Evolutionary conservation across 2,113 vertebrate species (phyloP).

Genomic region (Benitochromis conjunctus): DNA sequence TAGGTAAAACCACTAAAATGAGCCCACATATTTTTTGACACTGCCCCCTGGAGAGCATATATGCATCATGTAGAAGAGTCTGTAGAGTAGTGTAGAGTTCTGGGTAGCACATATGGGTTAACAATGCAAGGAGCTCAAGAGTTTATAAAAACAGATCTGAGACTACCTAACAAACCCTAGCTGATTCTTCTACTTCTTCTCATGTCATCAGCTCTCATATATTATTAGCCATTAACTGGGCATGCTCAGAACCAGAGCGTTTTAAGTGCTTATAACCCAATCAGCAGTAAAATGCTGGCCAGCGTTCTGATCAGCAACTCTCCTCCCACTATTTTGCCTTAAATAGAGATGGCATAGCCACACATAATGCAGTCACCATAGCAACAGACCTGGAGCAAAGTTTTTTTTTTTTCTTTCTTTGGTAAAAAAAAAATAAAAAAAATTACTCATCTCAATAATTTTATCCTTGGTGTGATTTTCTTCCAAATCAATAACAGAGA

Average conservation of each 20-base stretch:
- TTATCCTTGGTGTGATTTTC: constrained; percentile 15
- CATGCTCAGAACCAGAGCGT: constrained; percentile 23
- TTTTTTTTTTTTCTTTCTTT: background rate
- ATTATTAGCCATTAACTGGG: background rate
- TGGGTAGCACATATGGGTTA: background rate
- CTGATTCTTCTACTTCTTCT: background rate
- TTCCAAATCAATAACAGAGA: constrained; percentile 6
- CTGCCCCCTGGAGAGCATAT: background rate
- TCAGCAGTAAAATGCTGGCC: constrained; percentile 2
- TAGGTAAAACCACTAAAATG: background rate
- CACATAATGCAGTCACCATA: constrained; percentile 49
- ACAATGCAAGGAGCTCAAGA: background rate
- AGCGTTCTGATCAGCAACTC: constrained; percentile 30
- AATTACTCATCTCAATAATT: constrained; percentile 58
- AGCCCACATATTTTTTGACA: background rate
- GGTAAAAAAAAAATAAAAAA: background rate
- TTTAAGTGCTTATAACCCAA: background rate
- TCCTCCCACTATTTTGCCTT: constrained; percentile 59
- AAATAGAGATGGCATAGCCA: constrained; percentile 51
- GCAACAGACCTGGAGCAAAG: constrained; percentile 57
- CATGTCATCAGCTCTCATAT: background rate
- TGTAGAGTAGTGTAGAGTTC: background rate
- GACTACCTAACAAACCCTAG: background rate
- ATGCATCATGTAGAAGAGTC: background rate
- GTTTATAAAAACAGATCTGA: background rate